These are phyloP conservation scores for Leucania comma DNA, from an alignment of 2,888 invertebrate species.

Conservation along the genomic window DNA sequence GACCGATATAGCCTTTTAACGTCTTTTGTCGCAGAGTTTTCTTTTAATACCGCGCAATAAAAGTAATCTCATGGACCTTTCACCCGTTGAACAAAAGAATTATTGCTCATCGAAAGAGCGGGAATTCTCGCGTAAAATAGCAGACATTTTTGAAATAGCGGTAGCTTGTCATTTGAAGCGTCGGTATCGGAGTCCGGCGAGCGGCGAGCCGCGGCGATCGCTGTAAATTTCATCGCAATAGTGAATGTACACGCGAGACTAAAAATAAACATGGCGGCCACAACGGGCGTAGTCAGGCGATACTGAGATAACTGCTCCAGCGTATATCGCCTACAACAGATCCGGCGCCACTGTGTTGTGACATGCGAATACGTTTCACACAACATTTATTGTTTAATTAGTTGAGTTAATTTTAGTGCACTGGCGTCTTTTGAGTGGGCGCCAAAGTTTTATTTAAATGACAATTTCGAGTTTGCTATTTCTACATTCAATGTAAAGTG, in stretches of 20 bases:
- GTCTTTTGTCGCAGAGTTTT: conserved; percentile 51
- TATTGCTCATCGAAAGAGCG: conserved; percentile 82
- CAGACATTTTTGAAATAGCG: conserved; percentile 87
- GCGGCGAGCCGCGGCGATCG: conserved; percentile 77
- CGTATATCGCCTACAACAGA: conserved; percentile 76
- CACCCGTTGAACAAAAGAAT: conserved; percentile 81
- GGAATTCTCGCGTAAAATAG: conserved; percentile 84
- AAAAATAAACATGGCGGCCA: conserved; percentile 87
- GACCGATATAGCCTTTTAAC: conserved; percentile 26
- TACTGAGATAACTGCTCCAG: conserved; percentile 85
- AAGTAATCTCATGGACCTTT: conserved; percentile 79
- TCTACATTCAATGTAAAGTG: conserved; percentile 7
- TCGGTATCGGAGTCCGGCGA: conserved; percentile 81
- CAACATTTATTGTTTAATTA: conserved; percentile 77
- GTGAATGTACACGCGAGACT: conserved; percentile 86
- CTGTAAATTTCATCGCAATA: conserved; percentile 88
- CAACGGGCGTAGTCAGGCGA: conserved; percentile 85
- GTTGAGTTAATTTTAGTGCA: conserved; percentile 75
- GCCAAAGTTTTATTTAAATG: conserved; percentile 61
- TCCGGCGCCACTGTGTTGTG: conserved; percentile 76
- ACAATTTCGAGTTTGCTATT: conserved; percentile 15
- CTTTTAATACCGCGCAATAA: conserved; percentile 73
- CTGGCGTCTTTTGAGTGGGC: conserved; percentile 70
- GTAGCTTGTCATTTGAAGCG: conserved; percentile 85
- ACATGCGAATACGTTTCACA: conserved; percentile 77